phyloP scores from a whole-genome alignment of 2,888 invertebrate genomes.

The Cephus pygmeus region DNA sequence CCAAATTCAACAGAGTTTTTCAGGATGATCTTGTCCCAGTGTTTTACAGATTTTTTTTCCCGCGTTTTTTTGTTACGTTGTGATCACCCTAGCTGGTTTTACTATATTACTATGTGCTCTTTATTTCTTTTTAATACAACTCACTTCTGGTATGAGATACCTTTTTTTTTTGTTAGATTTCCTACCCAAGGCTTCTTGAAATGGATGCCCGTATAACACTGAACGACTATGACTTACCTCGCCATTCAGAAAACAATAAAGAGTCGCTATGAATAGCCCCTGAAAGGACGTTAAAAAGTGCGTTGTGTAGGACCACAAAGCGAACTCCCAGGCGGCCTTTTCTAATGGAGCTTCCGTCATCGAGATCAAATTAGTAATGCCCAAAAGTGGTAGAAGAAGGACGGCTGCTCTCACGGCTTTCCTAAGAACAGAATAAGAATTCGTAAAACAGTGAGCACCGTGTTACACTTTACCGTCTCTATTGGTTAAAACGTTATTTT shows the following conservation, averaged over 20 bases:
- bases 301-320: slow-evolving; percentile 81
- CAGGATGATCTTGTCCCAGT: not conserved
- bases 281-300: slow-evolving; percentile 87
- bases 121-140: not conserved
- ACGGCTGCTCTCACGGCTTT: slow-evolving; percentile 85
- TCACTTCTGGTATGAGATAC: not conserved
- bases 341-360: slow-evolving; percentile 78
- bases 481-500: not conserved
- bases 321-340: slow-evolving; percentile 77
- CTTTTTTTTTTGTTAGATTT: not conserved
- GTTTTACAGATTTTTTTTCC: not conserved
- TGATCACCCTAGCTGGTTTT: not conserved
- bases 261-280: slow-evolving; percentile 82
- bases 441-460: not conserved
- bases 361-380: slow-evolving; percentile 82
- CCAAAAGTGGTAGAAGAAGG: slow-evolving; percentile 82
- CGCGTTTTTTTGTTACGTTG: not conserved
- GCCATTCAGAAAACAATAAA: slow-evolving; percentile 86
- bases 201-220: not conserved
- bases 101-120: not conserved
- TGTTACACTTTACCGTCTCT: not conserved
- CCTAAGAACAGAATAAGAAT: slow-evolving; percentile 63
- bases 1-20: not conserved
- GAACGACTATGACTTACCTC: slow-evolving; percentile 72
- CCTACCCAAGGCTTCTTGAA: not conserved